These are phyloP conservation scores for Scomber japonicus DNA, from an alignment of 2,113 vertebrate species.

Conservation along the genomic window DNA sequence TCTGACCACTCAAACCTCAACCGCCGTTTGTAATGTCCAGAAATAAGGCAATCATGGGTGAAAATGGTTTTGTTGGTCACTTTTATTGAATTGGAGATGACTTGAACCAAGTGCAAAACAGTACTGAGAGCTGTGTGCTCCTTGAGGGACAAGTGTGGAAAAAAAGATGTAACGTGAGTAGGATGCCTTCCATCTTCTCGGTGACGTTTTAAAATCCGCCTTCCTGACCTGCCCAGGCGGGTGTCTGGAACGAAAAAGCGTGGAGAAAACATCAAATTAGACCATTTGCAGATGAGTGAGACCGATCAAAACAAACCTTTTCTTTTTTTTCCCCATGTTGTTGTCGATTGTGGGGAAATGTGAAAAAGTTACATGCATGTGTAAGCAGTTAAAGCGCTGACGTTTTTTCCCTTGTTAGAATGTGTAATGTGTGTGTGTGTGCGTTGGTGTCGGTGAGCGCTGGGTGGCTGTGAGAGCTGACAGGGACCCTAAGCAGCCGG, in stretches of 20 bases:
- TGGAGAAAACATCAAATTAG: slow-evolving; percentile 45
- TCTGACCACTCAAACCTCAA: slow-evolving; percentile 79
- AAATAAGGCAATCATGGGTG: slow-evolving; percentile 80
- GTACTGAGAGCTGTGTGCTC: slow-evolving; percentile 42
- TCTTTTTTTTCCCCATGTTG: slow-evolving; percentile 6
- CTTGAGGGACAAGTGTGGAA: slow-evolving; percentile 65
- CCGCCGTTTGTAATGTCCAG: slow-evolving; percentile 74
- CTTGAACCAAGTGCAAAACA: slow-evolving; percentile 74
- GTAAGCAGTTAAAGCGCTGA: slow-evolving; percentile 73
- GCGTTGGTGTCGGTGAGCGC: slow-evolving; percentile 59
- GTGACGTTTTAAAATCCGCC: slow-evolving; percentile 65
- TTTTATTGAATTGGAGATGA: slow-evolving; percentile 84
- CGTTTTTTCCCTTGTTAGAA: slow-evolving; percentile 45
- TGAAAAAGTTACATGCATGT: slow-evolving; percentile 64
- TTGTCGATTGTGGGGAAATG: slow-evolving; percentile 62
- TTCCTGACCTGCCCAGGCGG: slow-evolving; percentile 78
- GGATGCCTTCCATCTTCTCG: slow-evolving; percentile 54
- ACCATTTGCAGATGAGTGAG: slow-evolving; percentile 30
- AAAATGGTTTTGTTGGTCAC: slow-evolving; percentile 76
- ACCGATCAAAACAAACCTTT: slow-evolving; percentile 34
- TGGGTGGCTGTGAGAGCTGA: slow-evolving; percentile 71
- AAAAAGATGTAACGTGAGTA: slow-evolving; percentile 49
- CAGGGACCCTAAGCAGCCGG: slow-evolving; percentile 71
- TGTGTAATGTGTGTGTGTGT: slow-evolving; percentile 58
- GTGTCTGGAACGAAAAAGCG: slow-evolving; percentile 69